Conservation (phyloP, 2,797 vertebrate species). For the Psittacula echo region DNA sequence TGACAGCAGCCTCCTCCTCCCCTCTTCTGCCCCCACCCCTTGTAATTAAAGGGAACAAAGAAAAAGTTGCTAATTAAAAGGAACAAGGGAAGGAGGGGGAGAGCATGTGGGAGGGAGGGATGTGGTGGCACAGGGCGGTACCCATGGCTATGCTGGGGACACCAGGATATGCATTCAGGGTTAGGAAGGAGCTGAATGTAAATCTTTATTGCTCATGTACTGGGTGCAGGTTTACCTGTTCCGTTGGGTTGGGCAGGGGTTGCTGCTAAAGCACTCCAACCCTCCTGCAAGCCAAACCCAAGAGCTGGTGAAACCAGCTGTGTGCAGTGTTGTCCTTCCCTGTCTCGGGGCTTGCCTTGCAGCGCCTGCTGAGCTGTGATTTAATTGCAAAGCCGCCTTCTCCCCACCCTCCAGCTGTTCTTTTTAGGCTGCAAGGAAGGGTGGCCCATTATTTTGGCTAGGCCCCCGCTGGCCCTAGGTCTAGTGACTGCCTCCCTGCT, state of each 20-base stretch:
- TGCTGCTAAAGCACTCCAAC: background rate
- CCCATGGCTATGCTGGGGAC: rapidly evolving
- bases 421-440: background rate
- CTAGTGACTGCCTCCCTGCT: background rate
- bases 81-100: conserved; percentile 7
- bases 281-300: background rate
- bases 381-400: background rate
- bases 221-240: background rate
- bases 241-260: background rate
- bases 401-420: background rate
- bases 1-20: conserved; percentile 42
- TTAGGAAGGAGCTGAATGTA: background rate
- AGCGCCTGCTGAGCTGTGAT: background rate
- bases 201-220: rapidly evolving
- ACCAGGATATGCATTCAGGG: rapidly evolving
- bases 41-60: conserved; percentile 70
- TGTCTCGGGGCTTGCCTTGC: rapidly evolving
- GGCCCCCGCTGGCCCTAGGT: background rate
- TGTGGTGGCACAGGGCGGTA: background rate
- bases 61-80: conserved; percentile 68
- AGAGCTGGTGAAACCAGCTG: rapidly evolving
- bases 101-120: conserved; percentile 4
- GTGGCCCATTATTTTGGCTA: rapidly evolving
- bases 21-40: background rate
- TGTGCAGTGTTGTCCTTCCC: rapidly evolving